These are phyloP conservation scores for Bemisia tabaci DNA, from an alignment of 1,140 invertebrate genomes.

Conservation along the genomic window DNA sequence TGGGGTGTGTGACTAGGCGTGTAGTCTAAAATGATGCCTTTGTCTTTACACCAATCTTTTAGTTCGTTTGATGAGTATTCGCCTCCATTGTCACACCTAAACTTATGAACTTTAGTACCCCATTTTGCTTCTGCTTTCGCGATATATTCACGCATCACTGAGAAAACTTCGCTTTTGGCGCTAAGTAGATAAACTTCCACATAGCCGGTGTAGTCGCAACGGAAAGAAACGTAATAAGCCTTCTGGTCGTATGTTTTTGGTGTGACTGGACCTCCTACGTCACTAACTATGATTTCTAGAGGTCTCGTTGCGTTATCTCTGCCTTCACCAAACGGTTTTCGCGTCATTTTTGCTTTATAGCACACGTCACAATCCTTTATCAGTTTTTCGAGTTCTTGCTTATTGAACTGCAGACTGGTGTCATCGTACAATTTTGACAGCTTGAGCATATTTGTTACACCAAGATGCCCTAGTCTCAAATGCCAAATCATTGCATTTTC, in stretches of 20 bases:
- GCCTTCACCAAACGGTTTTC: slow-evolving; percentile 17
- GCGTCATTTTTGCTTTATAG: slow-evolving; percentile 22
- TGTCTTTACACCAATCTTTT: slow-evolving; percentile 21
- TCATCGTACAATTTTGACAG: no score
- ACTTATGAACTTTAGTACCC: slow-evolving; percentile 22
- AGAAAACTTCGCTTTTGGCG: slow-evolving; percentile 28
- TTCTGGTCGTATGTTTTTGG: slow-evolving; percentile 24
- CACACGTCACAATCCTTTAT: slow-evolving; percentile 21
- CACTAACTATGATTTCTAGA: slow-evolving; percentile 27
- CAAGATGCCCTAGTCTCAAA: no score
- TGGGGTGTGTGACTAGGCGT: slow-evolving; percentile 27
- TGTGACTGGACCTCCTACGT: slow-evolving; percentile 28
- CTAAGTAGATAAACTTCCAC: slow-evolving; percentile 29
- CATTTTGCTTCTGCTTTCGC: slow-evolving; percentile 27
- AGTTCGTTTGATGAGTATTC: slow-evolving; percentile 30
- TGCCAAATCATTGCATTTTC: no score
- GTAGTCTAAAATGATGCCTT: slow-evolving; percentile 25
- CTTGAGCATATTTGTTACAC: no score
- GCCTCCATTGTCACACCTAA: slow-evolving; percentile 32
- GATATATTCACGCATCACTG: slow-evolving; percentile 28
- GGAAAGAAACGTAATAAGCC: slow-evolving; percentile 28
- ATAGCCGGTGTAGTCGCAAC: slow-evolving; percentile 30
- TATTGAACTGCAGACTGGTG: no score
- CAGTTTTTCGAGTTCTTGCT: no score
- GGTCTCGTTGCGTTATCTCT: slow-evolving; percentile 14